Evolutionary conservation across 1,140 invertebrate genomes (phyloP), one percentile per base, ranked within the genome.

Genomic region (Drosophila novamexicana): DNA sequence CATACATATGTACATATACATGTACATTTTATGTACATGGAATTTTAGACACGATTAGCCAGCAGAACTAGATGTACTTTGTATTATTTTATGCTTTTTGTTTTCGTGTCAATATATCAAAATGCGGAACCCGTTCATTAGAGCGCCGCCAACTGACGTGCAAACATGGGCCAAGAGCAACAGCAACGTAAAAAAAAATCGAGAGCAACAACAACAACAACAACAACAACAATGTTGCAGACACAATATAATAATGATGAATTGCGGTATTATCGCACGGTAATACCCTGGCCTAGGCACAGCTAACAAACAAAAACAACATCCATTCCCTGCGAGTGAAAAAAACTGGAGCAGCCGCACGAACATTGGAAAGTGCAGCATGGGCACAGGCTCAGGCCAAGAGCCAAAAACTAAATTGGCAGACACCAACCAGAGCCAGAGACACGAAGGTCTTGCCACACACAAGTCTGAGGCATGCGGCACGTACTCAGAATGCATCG

Each of bases 51-150:
- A 14, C 80, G 62, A 74, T 77, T 77, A 76, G 71, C 53, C 45
- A 49, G 57, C 75, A 76, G 69, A 79, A 73, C 63, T 54, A 32
- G 18, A 61, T 72, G 47, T 58, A 54, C 67, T 88, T 75, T 75
- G 75, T 77, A 65, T 75, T 63, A 67, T 74, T 74, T 45, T 62
- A 44, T 71, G 61, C 45, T 62, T 62, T 63, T 75, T 34, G 61
- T 37, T 72, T 76, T 67, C 80, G 75, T 84, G 85, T 88, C 80
- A 88, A 88, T 89, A 88, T 77, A 88, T 86, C 83, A 89, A 70
- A 76, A 80, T 83, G 77, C 77, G 84, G 80, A 89, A 84, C 77
- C 84, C 85, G 82, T 90, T 89, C 80, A 90, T 88, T 89, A 88
- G 45, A 54, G 56, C n/a, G 37, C 67, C 54, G 40, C 67, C 67